phyloP scores from a whole-genome alignment of 2,888 invertebrate genomes.

The Dyspetes luteomarginatus region DNA sequence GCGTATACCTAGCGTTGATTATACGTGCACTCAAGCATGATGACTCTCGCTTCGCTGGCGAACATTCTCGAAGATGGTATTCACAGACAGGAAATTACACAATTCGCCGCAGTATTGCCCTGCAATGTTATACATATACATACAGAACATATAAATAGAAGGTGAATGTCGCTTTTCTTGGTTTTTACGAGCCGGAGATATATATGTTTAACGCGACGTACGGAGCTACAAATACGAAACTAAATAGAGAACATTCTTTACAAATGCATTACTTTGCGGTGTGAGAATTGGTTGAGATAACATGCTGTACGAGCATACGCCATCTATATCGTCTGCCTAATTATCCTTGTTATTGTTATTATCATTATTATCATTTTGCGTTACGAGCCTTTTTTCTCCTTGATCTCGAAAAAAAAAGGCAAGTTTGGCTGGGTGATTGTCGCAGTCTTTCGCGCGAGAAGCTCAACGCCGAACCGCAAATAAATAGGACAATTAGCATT shows the following conservation, averaged over 20 bases:
- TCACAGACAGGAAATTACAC: slow-evolving; percentile 49
- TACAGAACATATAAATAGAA: too few relatives aligned
- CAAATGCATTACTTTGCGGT: not conserved
- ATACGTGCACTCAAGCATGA: slow-evolving; percentile 30
- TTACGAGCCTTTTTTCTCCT: not conserved
- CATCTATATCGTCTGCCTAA: not conserved
- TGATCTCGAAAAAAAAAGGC: slow-evolving; percentile 10
- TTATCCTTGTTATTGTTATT: not conserved
- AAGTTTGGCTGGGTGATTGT: slow-evolving; percentile 13
- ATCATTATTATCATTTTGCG: not conserved
- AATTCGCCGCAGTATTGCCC: slow-evolving; percentile 1
- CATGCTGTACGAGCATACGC: not conserved
- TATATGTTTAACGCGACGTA: slow-evolving; percentile 11
- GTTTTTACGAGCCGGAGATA: slow-evolving; percentile 18
- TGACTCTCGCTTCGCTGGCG: slow-evolving; percentile 31
- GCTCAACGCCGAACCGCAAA: slow-evolving; percentile 69
- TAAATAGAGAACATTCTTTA: slow-evolving; percentile 28
- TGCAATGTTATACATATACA: slow-evolving; percentile 22
- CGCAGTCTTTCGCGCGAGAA: slow-evolving; percentile 38
- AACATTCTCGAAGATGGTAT: slow-evolving; percentile 35
- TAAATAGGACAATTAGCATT: slow-evolving; percentile 78
- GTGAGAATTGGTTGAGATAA: slow-evolving; percentile 37
- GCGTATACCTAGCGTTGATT: slow-evolving; percentile 9
- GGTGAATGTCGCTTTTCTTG: not conserved
- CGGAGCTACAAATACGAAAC: slow-evolving; percentile 1